Base-by-base conservation (phyloP, 2,888 invertebrate species). In the Dilophus febrilis region DNA sequence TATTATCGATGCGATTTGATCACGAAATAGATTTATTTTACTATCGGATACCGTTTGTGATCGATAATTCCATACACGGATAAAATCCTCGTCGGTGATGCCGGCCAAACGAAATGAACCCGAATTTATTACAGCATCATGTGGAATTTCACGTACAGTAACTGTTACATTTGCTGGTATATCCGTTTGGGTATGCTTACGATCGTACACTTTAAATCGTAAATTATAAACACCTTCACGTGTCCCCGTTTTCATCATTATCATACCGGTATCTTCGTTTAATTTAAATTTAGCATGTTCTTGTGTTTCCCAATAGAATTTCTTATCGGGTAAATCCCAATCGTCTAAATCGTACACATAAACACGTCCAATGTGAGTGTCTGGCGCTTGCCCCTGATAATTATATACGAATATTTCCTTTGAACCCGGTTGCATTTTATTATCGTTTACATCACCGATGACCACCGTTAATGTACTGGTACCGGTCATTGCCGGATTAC, bases 321-420 rank as follows among this genome's bases (percentile, higher is more conserved):
- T 90, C 63, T 98, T 98, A 59, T 97, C 95, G 0, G 86, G 87
- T 46, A 94, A 66, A 65, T 98, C 98, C 97, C 97, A 98, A 59
- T 98, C 98, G 61, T 98, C 98, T 47, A 87, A 67, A 64, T 98
- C 98, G 56, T 90, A 88, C 1, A 97, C 95, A 61, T 94, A 95
- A 7, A 97, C 97, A 45, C 88, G 71, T 28, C 95, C 95, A 46
- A 97, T 84, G 59, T 83, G 85, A 0, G 90, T 86, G 50, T 85
- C 87, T 19, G 83, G 86, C 41, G 87, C 80, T 61, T 84, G 82
- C 12, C 87, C 85, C 72, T 86, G 74, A 51, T 97, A 98, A 64
- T 92, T 95, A 64, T 97, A 97, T 3, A 95, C 91, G 56, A 92
- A 85, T 53, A 98, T 91, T 48, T 92, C 85, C 67, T 97, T 97